Evolutionary conservation across 2,888 invertebrate species (phyloP).

Genomic region (Cheilosia vulpina): DNA sequence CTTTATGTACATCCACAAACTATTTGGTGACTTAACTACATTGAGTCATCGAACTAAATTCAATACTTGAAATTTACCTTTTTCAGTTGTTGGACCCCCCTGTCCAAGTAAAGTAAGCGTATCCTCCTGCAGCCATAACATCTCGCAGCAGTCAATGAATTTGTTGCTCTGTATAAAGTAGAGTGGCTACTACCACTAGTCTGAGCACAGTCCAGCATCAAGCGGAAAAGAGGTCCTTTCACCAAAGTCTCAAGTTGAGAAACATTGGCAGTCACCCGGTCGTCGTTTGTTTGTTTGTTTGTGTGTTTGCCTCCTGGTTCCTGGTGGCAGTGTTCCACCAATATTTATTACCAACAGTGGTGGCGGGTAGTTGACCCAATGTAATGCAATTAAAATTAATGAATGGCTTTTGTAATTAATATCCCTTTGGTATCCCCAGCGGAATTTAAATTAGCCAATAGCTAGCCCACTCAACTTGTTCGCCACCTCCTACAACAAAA

Average conservation of each 20-base stretch:
- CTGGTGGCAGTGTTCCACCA: conserved; percentile 64
- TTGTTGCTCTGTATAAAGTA: conserved; percentile 8
- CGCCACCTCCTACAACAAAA: conserved; percentile 42
- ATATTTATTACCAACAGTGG: conserved; percentile 71
- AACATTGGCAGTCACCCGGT: conserved; percentile 9
- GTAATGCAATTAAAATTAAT: conserved; percentile 80
- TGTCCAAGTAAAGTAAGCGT: neutral
- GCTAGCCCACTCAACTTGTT: conserved; percentile 67
- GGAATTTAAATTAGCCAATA: conserved; percentile 77
- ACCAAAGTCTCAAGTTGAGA: conserved; percentile 42
- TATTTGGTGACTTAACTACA: neutral
- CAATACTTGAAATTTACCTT: too few species aligned
- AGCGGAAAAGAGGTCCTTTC: conserved; percentile 41
- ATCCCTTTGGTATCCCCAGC: conserved; percentile 76
- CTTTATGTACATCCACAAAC: neutral
- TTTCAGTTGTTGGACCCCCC: conserved; percentile 3
- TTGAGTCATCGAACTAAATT: too few species aligned
- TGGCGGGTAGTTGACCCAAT: conserved; percentile 77
- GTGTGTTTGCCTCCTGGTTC: conserved; percentile 48
- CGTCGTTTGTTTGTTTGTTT: conserved; percentile 47
- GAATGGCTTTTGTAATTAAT: conserved; percentile 80
- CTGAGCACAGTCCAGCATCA: conserved; percentile 44
- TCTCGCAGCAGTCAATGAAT: conserved; percentile 38
- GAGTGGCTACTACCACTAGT: conserved; percentile 18
- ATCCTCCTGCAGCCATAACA: neutral